Percentiles rank a stretch among this genome's conserved stretches.
phyloP scores from a whole-genome alignment of 1,140 invertebrate genomes.

The Rhopalosiphum maidis region DNA sequence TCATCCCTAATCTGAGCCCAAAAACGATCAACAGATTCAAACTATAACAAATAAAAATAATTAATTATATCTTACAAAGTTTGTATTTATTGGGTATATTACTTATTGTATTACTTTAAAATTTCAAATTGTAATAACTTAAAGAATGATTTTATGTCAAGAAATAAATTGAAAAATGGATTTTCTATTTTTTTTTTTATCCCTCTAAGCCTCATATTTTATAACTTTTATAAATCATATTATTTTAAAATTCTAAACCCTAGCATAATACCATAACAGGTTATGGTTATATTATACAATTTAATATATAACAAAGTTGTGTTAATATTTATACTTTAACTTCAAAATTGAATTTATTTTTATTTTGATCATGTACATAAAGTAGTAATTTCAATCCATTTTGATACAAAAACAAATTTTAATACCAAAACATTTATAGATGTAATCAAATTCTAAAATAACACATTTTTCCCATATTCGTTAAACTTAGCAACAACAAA shows the following conservation, averaged over 20 bases:
- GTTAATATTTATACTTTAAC: no score
- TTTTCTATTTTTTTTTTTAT: background rate
- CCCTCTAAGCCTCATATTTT: background rate
- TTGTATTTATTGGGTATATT: background rate
- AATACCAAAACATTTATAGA: background rate
- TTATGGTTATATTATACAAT: no score
- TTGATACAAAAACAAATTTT: no score
- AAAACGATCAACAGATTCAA: slow-evolving; percentile 57
- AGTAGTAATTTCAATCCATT: no score
- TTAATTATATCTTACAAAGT: background rate
- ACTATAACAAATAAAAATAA: slow-evolving; percentile 40
- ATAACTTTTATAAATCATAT: background rate
- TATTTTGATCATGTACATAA: no score
- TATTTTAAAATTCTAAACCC: background rate
- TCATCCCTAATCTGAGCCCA: slow-evolving; percentile 56
- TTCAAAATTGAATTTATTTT: no score
- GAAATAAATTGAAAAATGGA: background rate
- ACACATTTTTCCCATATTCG: background rate
- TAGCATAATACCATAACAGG: background rate
- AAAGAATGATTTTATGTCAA: background rate
- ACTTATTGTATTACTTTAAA: background rate
- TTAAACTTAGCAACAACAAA: background rate
- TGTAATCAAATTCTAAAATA: background rate
- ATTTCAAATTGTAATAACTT: background rate
- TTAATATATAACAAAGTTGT: no score